phyloP scores from a whole-genome alignment of 2,797 vertebrate genomes.

The Helarctos malayanus region DNA sequence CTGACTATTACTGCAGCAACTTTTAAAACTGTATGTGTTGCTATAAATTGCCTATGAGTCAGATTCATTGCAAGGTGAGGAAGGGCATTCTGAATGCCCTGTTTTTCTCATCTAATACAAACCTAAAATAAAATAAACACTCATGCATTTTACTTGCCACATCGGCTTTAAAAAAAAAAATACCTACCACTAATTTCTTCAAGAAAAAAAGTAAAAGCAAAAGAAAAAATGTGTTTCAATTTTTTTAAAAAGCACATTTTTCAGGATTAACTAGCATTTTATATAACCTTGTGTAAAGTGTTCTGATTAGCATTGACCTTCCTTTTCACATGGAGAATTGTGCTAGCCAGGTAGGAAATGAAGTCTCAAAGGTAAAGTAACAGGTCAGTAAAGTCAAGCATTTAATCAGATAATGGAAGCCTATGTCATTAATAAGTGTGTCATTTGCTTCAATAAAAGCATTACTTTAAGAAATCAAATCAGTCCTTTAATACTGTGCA shows the following conservation, averaged over 20 bases:
- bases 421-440: conserved; percentile 56
- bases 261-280: conserved; percentile 32
- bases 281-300: conserved; percentile 65
- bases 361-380: conserved; percentile 61
- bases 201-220: conserved; percentile 49
- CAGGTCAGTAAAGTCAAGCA: conserved; percentile 70
- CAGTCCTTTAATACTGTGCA: conserved; percentile 45
- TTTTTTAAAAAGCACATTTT: neutral
- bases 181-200: neutral
- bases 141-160: conserved; percentile 27
- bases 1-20: conserved; percentile 72
- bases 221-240: conserved; percentile 13
- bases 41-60: conserved; percentile 74
- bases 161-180: neutral
- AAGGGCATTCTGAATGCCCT: conserved; percentile 57
- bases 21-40: conserved; percentile 66
- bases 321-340: conserved; percentile 63
- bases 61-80: conserved; percentile 74
- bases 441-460: conserved; percentile 63
- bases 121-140: conserved; percentile 58
- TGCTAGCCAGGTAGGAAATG: conserved; percentile 65
- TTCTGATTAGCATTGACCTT: conserved; percentile 60
- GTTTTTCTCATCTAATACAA: conserved; percentile 63
- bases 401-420: conserved; percentile 78
- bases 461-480: conserved; percentile 72